Percentiles rank a stretch among this genome's conserved stretches.
These are phyloP conservation scores for Mantis religiosa DNA, from an alignment of 2,888 invertebrate species.

Conservation along the genomic window DNA sequence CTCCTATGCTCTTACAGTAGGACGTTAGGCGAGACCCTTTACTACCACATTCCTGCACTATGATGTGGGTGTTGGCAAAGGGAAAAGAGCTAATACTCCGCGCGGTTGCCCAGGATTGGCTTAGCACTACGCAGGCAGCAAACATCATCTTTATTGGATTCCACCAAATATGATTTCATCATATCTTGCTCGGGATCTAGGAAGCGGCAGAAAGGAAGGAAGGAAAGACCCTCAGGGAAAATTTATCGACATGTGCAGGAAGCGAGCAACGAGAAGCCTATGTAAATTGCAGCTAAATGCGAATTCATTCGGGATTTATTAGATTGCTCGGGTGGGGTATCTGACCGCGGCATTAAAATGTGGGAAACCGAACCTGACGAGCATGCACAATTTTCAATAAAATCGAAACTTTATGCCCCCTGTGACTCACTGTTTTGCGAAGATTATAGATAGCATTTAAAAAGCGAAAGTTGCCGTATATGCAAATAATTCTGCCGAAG, in stretches of 20 bases:
- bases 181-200: not conserved
- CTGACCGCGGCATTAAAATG: not conserved
- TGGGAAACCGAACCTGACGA: not conserved
- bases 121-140: not conserved
- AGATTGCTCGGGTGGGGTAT: not conserved
- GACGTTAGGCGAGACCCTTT: not conserved
- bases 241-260: not conserved
- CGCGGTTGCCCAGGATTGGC: not conserved
- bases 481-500: not conserved
- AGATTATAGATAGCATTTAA: not conserved
- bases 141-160: conserved; percentile 11
- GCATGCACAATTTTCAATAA: not conserved
- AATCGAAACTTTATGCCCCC: not conserved
- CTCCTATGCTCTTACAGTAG: not conserved
- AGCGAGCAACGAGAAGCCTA: not conserved
- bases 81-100: not conserved
- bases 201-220: not conserved
- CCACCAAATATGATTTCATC: conserved; percentile 9
- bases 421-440: not conserved
- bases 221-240: not conserved
- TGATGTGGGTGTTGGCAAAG: not conserved
- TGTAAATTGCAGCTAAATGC: not conserved
- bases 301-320: not conserved
- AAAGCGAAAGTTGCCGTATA: not conserved
- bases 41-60: not conserved